phyloP scores from a whole-genome alignment of 2,888 invertebrate species.

The Platycheirus albimanus region DNA sequence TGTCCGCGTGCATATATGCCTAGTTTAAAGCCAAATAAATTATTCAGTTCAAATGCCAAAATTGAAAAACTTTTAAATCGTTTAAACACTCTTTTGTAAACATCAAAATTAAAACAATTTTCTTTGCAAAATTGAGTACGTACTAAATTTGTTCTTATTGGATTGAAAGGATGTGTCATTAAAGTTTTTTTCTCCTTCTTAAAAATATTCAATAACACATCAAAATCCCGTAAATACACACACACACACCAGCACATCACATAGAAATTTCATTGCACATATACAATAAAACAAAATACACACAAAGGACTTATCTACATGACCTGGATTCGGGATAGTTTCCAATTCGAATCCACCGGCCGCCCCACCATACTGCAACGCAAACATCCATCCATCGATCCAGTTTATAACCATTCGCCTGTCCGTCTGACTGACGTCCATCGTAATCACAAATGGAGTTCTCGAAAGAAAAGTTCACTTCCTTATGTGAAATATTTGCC shows the following conservation, averaged over 20 bases:
- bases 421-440: slow-evolving; percentile 73
- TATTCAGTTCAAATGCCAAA: too few relatives aligned
- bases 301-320: slow-evolving; percentile 36
- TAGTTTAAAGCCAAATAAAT: too few relatives aligned
- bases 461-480: slow-evolving; percentile 74
- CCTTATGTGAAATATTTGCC: slow-evolving; percentile 73
- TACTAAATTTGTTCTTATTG: too few relatives aligned
- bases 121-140: too few relatives aligned
- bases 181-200: too few relatives aligned
- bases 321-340: slow-evolving; percentile 63
- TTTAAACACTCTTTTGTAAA: too few relatives aligned
- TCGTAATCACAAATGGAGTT: slow-evolving; percentile 73
- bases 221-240: not conserved
- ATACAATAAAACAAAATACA: slow-evolving; percentile 1
- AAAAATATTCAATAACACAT: too few relatives aligned
- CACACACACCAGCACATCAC: not conserved
- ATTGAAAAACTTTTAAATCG: too few relatives aligned
- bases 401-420: slow-evolving; percentile 66
- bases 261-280: slow-evolving; percentile 2
- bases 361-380: slow-evolving; percentile 38
- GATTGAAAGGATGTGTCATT: too few relatives aligned
- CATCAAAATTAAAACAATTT: too few relatives aligned
- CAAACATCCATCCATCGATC: slow-evolving; percentile 72
- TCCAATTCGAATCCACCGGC: too few relatives aligned
- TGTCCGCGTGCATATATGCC: too few relatives aligned